Evolutionary conservation across 1,140 invertebrate genomes (phyloP).

Genomic region (Oryzaephilus surinamensis): DNA sequence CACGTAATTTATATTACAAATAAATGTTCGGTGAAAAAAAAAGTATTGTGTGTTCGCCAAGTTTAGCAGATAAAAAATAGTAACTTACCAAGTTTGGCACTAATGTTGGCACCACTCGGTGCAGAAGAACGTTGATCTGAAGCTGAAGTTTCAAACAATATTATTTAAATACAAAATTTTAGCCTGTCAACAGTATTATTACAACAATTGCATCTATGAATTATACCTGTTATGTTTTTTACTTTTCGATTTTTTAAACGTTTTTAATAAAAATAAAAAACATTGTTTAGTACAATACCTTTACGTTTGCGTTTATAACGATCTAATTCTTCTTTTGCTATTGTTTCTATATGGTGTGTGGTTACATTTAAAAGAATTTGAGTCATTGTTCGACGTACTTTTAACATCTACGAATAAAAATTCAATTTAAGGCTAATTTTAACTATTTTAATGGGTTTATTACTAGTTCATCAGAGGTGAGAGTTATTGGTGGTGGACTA

Average conservation of each 20-base stretch:
- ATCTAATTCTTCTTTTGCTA: conserved; percentile 66
- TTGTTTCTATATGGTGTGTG: conserved; percentile 70
- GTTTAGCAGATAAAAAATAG: background rate
- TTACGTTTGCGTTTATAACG: conserved; percentile 37
- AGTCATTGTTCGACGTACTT: conserved; percentile 75
- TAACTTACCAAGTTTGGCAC: conserved; percentile 31
- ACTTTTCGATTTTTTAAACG: no score
- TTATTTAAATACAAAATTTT: conserved; percentile 20
- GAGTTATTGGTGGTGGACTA: conserved; percentile 15
- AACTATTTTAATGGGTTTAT: conserved; percentile 9
- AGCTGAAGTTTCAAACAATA: conserved; percentile 32
- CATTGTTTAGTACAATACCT: conserved; percentile 29
- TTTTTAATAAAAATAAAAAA: no score
- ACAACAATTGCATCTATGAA: no score
- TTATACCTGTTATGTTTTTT: no score
- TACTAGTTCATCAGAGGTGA: conserved; percentile 39
- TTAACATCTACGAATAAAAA: conserved; percentile 61
- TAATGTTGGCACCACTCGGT: conserved; percentile 32
- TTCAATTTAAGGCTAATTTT: conserved; percentile 9
- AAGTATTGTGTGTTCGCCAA: no score
- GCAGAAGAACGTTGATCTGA: conserved; percentile 29
- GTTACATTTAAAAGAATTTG: conserved; percentile 91
- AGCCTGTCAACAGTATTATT: conserved; percentile 27
- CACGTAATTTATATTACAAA: background rate
- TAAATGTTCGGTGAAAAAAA: background rate